Conservation (phyloP, 2,797 vertebrate species). For the Cossypha polioptera region DNA sequence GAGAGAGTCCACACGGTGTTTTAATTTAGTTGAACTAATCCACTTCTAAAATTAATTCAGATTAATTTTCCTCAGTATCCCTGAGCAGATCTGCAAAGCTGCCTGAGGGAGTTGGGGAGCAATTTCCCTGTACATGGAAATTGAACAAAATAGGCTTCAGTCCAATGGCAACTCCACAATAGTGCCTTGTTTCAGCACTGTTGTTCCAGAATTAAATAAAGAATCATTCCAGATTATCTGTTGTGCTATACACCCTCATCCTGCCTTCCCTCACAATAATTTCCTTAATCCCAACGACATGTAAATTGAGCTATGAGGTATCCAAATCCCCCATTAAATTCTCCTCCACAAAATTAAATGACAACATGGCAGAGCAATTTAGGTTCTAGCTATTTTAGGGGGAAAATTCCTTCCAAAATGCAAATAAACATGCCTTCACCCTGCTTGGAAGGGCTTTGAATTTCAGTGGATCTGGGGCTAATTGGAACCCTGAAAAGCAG, state of each 20-base stretch:
- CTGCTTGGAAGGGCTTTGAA: neutral
- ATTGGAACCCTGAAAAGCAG: neutral
- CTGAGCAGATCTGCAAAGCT: slow-evolving; percentile 42
- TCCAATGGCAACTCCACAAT: slow-evolving; percentile 46
- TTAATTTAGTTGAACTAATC: slow-evolving; percentile 69
- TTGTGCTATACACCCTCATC: neutral
- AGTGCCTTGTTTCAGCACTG: slow-evolving; percentile 30
- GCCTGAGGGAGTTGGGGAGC: slow-evolving; percentile 52
- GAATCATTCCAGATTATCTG: slow-evolving; percentile 43
- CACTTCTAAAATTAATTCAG: slow-evolving; percentile 66
- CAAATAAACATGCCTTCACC: slow-evolving; percentile 11
- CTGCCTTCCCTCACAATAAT: neutral
- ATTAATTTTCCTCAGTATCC: slow-evolving; percentile 66
- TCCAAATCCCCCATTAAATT: neutral
- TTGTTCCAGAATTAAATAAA: neutral
- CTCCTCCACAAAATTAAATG: neutral
- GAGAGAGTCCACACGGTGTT: slow-evolving; percentile 43
- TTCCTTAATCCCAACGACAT: slow-evolving; percentile 1
- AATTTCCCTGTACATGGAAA: slow-evolving; percentile 45
- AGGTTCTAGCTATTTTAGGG: neutral
- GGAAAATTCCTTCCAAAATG: neutral
- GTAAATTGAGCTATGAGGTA: neutral
- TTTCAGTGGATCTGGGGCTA: neutral
- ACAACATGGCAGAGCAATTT: neutral
- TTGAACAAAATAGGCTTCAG: slow-evolving; percentile 19